Evolutionary conservation across 2,888 invertebrate species (phyloP).

Genomic region (Drosophila buzzatii): DNA sequence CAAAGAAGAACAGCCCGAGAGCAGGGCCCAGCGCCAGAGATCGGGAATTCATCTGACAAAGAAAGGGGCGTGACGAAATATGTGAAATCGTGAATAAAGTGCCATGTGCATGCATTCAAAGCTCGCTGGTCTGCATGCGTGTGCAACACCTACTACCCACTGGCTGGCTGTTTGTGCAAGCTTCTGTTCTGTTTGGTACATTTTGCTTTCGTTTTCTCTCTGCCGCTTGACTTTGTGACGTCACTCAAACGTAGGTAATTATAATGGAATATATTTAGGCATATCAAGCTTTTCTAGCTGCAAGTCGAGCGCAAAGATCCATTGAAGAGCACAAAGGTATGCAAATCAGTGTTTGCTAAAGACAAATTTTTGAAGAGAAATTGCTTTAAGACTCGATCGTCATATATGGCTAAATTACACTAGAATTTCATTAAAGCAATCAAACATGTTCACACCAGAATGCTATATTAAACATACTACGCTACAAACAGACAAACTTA

Average conservation of each 20-base stretch:
- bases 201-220: constrained; percentile 3
- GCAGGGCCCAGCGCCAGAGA: constrained; percentile 5
- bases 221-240: constrained; percentile 65
- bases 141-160: background rate
- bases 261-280: background rate
- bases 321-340: no score
- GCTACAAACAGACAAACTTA: background rate
- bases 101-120: constrained; percentile 80
- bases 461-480: no score
- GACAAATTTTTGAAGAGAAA: background rate
- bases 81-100: constrained; percentile 82
- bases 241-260: constrained; percentile 4
- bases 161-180: constrained; percentile 9
- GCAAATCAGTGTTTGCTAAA: no score
- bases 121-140: constrained; percentile 33
- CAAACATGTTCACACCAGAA: background rate
- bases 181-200: constrained; percentile 14
- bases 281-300: background rate
- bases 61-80: constrained; percentile 62
- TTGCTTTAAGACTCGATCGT: background rate
- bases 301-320: no score
- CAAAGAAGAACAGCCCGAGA: constrained; percentile 51
- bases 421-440: background rate
- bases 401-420: constrained; percentile 48
- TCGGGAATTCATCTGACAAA: background rate